Conservation (phyloP, 2,113 vertebrate genomes). For the Hymenochirus boettgeri region DNA sequence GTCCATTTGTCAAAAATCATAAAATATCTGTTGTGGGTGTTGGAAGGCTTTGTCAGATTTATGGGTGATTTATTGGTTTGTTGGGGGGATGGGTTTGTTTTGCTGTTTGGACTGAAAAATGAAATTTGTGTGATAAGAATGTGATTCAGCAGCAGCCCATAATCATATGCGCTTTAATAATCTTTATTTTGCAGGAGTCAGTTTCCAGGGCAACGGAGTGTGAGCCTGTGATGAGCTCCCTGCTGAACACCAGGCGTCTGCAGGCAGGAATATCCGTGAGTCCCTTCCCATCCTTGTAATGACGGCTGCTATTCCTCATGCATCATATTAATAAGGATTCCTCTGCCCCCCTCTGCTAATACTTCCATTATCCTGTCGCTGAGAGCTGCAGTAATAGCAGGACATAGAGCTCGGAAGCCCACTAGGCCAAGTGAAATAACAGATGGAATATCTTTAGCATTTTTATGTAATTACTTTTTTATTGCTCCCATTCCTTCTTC, state of each 20-base stretch:
- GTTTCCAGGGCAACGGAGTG: constrained; percentile 73
- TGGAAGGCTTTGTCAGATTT: constrained; percentile 30
- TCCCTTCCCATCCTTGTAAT: constrained; percentile 64
- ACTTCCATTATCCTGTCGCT: constrained; percentile 56
- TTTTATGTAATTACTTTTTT: constrained; percentile 75
- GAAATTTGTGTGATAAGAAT: constrained; percentile 39
- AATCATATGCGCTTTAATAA: constrained; percentile 80
- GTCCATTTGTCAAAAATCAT: constrained; percentile 2
- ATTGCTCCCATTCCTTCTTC: constrained; percentile 51
- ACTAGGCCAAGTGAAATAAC: constrained; percentile 63
- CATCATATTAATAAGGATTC: constrained; percentile 65
- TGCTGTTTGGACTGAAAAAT: constrained; percentile 39
- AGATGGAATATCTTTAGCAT: constrained; percentile 74
- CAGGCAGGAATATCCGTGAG: constrained; percentile 67
- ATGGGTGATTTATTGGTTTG: constrained; percentile 11
- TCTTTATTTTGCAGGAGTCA: constrained; percentile 78
- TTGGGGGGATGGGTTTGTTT: constrained; percentile 2
- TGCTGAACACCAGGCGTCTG: constrained; percentile 72
- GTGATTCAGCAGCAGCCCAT: constrained; percentile 52
- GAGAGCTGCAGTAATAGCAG: constrained; percentile 55
- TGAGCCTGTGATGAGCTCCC: constrained; percentile 70
- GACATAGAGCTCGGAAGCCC: constrained; percentile 56
- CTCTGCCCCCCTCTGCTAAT: constrained; percentile 45
- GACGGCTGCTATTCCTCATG: constrained; percentile 64
- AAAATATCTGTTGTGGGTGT: background rate